A percentile compares a stretch with the other conserved stretches of the same genome.
phyloP scores from a whole-genome alignment of 2,888 invertebrate genomes.

The Drosophila affinis region DNA sequence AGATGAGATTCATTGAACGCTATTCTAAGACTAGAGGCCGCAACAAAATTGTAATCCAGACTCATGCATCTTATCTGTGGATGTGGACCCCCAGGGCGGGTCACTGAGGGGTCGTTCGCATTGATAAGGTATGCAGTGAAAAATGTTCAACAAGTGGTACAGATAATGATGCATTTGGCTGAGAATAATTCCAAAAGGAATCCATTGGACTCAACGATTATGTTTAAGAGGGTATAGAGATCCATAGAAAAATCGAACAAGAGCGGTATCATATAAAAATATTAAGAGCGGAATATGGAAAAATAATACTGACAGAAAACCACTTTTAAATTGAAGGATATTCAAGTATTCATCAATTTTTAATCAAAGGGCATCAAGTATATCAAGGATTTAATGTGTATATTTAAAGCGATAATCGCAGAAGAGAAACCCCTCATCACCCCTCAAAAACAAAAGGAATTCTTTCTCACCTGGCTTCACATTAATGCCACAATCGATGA shows the following conservation, averaged over 20 bases:
- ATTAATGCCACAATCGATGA: constrained; percentile 99
- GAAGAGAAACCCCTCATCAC: too few species aligned
- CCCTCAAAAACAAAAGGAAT: background rate
- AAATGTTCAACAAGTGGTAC: constrained; percentile 27
- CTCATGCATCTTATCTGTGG: constrained; percentile 27
- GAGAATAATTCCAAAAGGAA: constrained; percentile 1
- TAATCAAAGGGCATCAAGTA: too few species aligned
- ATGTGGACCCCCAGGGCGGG: background rate
- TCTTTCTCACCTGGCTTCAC: constrained; percentile 89
- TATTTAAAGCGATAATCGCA: too few species aligned
- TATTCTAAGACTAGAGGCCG: background rate
- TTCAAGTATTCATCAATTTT: too few species aligned
- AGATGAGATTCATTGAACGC: background rate
- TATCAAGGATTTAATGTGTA: too few species aligned
- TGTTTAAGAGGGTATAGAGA: background rate
- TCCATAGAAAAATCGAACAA: too few species aligned
- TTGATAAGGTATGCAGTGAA: constrained; percentile 25
- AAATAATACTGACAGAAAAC: too few species aligned
- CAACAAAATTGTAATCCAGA: constrained; percentile 18
- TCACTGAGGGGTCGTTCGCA: constrained; percentile 24
- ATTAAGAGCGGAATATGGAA: too few species aligned
- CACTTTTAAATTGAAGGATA: too few species aligned
- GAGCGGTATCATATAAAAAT: too few species aligned
- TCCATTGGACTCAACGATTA: background rate
- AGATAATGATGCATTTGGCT: background rate